phyloP scores from a whole-genome alignment of 92 coral and sea anemone species.

The Metridium senile region DNA sequence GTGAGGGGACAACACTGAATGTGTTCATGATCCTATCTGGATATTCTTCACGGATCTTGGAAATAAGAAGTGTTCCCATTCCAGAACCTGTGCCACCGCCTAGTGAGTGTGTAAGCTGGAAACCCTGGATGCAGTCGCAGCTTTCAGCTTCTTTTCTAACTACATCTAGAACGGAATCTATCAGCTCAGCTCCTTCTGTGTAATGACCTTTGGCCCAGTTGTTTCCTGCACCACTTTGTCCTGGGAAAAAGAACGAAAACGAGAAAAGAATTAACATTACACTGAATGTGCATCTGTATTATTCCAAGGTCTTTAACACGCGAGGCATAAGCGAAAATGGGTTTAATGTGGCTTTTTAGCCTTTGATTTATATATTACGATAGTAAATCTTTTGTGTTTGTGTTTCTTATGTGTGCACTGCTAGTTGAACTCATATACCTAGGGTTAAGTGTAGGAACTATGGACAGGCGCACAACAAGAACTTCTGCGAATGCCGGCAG shows the following conservation, averaged over 20 bases:
- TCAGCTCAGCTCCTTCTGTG: slow-evolving; percentile 87
- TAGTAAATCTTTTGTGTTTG: too few relatives aligned
- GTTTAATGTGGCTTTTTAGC: too few relatives aligned
- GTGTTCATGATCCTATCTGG: slow-evolving; percentile 92
- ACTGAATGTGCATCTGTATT: neutral
- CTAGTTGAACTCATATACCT: too few relatives aligned
- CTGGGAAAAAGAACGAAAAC: slow-evolving; percentile 26
- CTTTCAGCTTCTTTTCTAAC: slow-evolving; percentile 88
- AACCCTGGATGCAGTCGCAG: slow-evolving; percentile 90
- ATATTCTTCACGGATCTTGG: slow-evolving; percentile 89
- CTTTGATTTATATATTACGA: too few relatives aligned
- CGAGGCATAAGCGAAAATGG: too few relatives aligned
- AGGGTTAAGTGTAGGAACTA: too few relatives aligned
- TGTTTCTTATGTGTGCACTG: too few relatives aligned
- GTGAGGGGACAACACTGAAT: slow-evolving; percentile 58
- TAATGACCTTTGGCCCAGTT: slow-evolving; percentile 96
- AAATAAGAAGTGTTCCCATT: slow-evolving; percentile 82
- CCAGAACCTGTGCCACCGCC: slow-evolving; percentile 97
- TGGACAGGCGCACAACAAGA: too few relatives aligned
- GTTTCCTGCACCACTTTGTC: slow-evolving; percentile 92
- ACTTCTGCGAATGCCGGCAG: too few relatives aligned
- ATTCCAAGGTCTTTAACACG: neutral
- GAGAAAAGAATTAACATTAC: too few relatives aligned
- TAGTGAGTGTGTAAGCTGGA: slow-evolving; percentile 88
- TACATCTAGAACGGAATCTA: slow-evolving; percentile 83